These are phyloP conservation scores for Pinna nobilis DNA, from an alignment of 1,140 invertebrate species.

Conservation along the genomic window DNA sequence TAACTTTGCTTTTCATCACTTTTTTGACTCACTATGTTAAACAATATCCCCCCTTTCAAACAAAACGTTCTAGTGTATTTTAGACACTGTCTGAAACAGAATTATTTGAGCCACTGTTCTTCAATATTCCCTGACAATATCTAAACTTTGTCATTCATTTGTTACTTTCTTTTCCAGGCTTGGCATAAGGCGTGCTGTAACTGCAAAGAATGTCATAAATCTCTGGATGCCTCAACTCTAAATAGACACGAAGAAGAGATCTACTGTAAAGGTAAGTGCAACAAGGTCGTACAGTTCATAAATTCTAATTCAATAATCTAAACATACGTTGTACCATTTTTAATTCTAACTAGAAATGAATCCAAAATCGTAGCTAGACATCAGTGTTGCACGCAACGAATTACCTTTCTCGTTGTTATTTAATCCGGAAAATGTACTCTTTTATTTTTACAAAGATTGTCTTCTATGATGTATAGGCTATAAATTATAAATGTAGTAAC, in stretches of 20 bases:
- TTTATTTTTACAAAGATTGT: too few species aligned
- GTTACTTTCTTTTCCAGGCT: constrained; percentile 55
- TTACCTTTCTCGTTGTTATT: neutral
- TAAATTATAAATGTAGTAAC: too few species aligned
- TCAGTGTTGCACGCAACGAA: neutral
- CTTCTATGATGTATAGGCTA: too few species aligned
- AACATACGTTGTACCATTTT: neutral
- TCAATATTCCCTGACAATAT: too few species aligned
- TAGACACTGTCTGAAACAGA: neutral
- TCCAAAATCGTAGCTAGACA: neutral
- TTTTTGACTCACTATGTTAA: too few species aligned
- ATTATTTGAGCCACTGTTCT: neutral
- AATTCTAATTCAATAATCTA: neutral
- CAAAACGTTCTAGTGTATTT: neutral
- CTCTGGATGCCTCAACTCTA: constrained; percentile 61
- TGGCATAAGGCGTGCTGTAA: constrained; percentile 69
- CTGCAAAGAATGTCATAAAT: constrained; percentile 63
- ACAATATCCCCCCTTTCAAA: neutral
- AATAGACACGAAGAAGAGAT: constrained; percentile 63
- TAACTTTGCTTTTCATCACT: too few species aligned
- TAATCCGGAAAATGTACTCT: neutral
- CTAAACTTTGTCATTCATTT: too few species aligned
- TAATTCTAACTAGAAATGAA: too few species aligned
- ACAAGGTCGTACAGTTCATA: neutral
- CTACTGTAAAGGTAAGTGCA: constrained; percentile 66